These are phyloP conservation scores for Meriones psammophilus DNA, from an alignment of 2,797 vertebrate species.

Conservation along the genomic window DNA sequence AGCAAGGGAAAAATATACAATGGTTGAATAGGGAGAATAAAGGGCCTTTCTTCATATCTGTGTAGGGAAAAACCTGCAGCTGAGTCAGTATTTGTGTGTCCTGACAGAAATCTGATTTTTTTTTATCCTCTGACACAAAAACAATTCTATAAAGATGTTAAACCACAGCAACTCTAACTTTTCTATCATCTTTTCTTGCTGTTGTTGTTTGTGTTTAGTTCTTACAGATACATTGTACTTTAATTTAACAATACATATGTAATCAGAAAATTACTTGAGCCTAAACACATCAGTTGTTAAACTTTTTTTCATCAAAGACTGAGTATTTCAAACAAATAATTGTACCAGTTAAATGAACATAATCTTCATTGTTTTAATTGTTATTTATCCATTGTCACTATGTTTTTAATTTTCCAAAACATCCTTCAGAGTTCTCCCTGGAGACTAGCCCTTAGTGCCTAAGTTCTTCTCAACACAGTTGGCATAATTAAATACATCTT, in stretches of 20 bases:
- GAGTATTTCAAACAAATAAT: conserved; percentile 52
- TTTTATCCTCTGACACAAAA: background rate
- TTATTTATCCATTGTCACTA: conserved; percentile 46
- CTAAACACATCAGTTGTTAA: conserved; percentile 51
- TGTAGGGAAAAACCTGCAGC: background rate
- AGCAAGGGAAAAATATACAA: background rate
- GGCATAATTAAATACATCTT: conserved; percentile 14
- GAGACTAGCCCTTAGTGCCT: background rate
- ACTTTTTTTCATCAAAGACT: conserved; percentile 37
- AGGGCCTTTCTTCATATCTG: rapidly evolving
- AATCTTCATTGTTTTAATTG: conserved; percentile 60
- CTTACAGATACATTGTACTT: background rate
- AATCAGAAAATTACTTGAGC: conserved; percentile 56
- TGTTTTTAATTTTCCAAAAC: conserved; percentile 51
- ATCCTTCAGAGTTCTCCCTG: conserved; percentile 13
- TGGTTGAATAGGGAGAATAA: background rate
- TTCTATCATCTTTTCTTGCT: background rate
- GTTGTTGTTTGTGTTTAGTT: background rate
- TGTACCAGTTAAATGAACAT: conserved; percentile 63
- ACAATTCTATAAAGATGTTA: background rate
- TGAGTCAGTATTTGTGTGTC: background rate
- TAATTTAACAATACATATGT: conserved; percentile 51
- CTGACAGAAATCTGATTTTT: background rate
- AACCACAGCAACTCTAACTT: background rate
- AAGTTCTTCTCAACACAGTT: background rate